A percentile compares a stretch with the other conserved stretches of the same genome.
phyloP scores from a whole-genome alignment of 2,888 invertebrate species.

The Glaucopsyche alexis region DNA sequence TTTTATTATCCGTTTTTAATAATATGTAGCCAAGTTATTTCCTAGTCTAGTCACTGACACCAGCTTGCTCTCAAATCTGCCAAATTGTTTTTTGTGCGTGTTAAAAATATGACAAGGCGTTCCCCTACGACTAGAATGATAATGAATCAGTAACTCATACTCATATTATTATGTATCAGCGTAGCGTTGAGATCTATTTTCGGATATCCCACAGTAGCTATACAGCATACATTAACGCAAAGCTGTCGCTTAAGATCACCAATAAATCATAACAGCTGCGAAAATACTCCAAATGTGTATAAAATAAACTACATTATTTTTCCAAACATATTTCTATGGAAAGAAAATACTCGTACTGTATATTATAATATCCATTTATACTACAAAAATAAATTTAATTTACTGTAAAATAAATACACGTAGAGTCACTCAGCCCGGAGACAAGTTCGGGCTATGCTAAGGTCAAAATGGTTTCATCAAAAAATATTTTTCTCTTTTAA shows the following conservation, averaged over 20 bases:
- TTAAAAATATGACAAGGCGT: conserved; percentile 11
- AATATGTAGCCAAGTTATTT: no score
- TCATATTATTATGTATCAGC: conserved; percentile 14
- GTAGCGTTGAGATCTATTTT: conserved; percentile 16
- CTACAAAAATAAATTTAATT: background rate
- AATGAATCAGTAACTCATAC: conserved; percentile 27
- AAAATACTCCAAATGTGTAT: background rate
- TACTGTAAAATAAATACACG: conserved; percentile 12
- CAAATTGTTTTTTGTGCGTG: conserved; percentile 1
- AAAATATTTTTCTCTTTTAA: background rate
- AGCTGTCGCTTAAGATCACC: background rate
- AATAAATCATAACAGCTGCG: background rate
- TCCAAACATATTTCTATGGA: background rate
- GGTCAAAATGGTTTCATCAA: background rate
- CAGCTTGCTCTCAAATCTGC: background rate
- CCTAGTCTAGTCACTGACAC: background rate
- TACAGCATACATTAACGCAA: background rate
- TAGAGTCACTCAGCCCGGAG: background rate
- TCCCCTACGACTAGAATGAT: background rate
- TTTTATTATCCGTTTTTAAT: no score
- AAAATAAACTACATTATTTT: background rate
- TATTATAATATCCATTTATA: background rate
- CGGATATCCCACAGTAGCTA: conserved; percentile 13
- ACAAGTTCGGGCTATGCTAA: background rate
- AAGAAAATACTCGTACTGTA: background rate